phyloP scores from a whole-genome alignment of 2,797 vertebrate genomes.

The Sibirionetta formosa region DNA sequence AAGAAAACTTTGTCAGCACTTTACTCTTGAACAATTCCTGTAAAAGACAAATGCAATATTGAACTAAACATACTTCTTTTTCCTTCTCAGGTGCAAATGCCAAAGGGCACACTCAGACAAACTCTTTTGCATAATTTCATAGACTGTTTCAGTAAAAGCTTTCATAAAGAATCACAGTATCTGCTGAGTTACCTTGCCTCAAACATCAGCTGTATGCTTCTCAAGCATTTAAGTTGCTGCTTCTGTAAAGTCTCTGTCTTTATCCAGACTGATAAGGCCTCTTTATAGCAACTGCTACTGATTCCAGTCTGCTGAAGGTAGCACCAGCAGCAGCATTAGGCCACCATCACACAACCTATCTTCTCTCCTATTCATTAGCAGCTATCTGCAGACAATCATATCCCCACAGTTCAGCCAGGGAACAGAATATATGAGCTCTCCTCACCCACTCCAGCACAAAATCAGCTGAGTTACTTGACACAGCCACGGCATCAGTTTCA shows the following conservation, averaged over 20 bases:
- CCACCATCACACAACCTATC: neutral
- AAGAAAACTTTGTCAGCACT: neutral
- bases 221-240: neutral
- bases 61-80: neutral
- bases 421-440: neutral
- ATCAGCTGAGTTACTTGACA: neutral
- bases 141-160: conserved; percentile 17
- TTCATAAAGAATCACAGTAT: neutral
- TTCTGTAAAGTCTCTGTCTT: conserved; percentile 26
- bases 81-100: neutral
- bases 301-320: conserved; percentile 9
- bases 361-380: neutral
- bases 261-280: conserved; percentile 15
- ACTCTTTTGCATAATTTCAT: neutral
- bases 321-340: neutral
- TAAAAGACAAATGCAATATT: neutral
- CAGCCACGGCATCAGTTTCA: neutral
- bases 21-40: neutral
- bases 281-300: neutral
- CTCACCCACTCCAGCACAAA: neutral
- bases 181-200: neutral
- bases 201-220: neutral
- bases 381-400: neutral
- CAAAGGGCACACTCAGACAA: neutral
- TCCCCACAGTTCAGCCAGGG: neutral